Evolutionary conservation across 64 coral and sea anemone genomes (phyloP).

Genomic region (Acropora yongei): DNA sequence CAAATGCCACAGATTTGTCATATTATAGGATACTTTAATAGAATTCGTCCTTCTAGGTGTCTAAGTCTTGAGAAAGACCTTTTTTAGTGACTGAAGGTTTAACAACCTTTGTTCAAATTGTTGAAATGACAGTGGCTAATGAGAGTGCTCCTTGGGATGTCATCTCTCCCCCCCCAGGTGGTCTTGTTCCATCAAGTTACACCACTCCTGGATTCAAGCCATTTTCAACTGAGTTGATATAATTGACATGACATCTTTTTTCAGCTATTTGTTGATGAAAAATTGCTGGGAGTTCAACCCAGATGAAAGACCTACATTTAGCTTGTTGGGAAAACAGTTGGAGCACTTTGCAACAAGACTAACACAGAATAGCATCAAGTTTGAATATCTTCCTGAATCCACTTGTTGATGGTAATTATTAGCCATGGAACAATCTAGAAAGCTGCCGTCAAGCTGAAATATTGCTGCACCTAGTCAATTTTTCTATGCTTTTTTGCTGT

Average conservation of each 20-base stretch:
- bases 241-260: neutral
- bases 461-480: neutral
- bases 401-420: conserved; percentile 12
- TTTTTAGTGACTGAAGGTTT: too few species aligned
- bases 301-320: conserved; percentile 47
- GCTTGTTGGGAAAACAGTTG: conserved; percentile 34
- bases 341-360: conserved; percentile 29
- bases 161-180: too few species aligned
- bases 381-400: conserved; percentile 41
- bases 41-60: too few species aligned
- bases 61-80: too few species aligned
- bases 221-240: neutral
- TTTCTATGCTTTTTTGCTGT: neutral
- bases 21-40: too few species aligned
- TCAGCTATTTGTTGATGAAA: conserved; percentile 37
- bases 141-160: too few species aligned
- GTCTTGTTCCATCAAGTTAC: too few species aligned
- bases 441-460: neutral
- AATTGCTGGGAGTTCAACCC: conserved; percentile 41
- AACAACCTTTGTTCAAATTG: too few species aligned
- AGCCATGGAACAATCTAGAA: neutral
- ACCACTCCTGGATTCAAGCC: neutral
- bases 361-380: conserved; percentile 22
- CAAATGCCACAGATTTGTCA: too few species aligned
- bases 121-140: too few species aligned